Evolutionary conservation across 1,140 invertebrate genomes (phyloP), one percentile per base, ranked within the genome.

Genomic region (Drosophila bocqueti): DNA sequence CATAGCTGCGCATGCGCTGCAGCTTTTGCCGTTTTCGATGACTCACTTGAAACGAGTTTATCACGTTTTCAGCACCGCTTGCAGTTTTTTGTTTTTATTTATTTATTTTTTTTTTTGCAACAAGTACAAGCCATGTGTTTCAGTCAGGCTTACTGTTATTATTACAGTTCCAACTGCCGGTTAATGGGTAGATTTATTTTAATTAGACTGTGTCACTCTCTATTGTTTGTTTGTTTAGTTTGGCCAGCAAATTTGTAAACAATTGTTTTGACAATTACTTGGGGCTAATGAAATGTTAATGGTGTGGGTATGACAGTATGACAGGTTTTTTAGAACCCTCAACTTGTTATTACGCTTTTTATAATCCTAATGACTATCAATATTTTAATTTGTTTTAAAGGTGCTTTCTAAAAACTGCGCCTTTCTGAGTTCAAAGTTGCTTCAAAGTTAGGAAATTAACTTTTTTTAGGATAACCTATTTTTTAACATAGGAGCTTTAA

Each of bases 1-100:
- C 74, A 77, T 66, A 67, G 55, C 42, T 47, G 72, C 74, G 72
- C 74, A 60, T 67, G 74, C 74, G 74, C 40, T 65, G 59, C 60
- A 65, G 36, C 42, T 26, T n/a, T 16, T 21, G 16, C 16, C 47
- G 24, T 13, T 71, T 13, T 16, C 11, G 13, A 50, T 72, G 52
- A 73, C 29, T 73, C 69, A 73, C 7, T 18, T 6, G 16, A 29
- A 72, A 73, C 67, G 7, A 6, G 69, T 73, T 50, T 49, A 21
- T 18, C 26, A 36, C 36, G 26, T 26, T 50, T 50, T 54, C 2
- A 45, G 31, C 47, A 69, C 42, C 26, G 21, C 55, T 24, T 42
- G 40, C n/a, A 55, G 36, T 42, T 63, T 62, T 9, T 31, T 34
- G 29, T 26, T 18, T 31, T 54, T 0, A 34, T 38, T 26, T 5